A percentile compares a stretch with the other conserved stretches of the same genome.
Evolutionary conservation across 1,140 invertebrate species (phyloP).

Genomic region (Sminthurinus signatus): DNA sequence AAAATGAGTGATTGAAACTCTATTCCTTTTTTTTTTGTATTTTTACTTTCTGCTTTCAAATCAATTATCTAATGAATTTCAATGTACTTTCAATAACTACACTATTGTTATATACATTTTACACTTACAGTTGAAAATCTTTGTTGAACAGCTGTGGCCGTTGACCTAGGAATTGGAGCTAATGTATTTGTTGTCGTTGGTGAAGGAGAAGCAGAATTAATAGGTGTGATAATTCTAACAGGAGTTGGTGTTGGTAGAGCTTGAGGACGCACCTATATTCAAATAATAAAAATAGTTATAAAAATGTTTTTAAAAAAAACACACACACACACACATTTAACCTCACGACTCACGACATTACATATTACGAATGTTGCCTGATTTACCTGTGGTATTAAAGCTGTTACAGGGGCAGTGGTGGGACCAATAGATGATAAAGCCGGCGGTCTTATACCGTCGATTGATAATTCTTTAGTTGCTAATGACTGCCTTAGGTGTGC

Average conservation of each 20-base stretch:
- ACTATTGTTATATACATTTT: no score
- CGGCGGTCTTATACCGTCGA: conserved; percentile 90
- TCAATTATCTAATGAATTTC: not conserved
- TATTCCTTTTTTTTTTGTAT: not conserved
- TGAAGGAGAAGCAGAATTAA: conserved; percentile 33
- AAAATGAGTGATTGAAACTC: no score
- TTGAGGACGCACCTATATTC: conserved; percentile 24
- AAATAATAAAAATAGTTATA: conserved; percentile 9
- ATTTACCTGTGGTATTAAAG: conserved; percentile 43
- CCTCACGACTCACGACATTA: no score
- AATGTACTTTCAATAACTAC: no score
- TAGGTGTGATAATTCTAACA: conserved; percentile 42
- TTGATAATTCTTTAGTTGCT: conserved; percentile 82
- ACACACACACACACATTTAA: no score
- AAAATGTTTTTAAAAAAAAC: no score
- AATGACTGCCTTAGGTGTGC: conserved; percentile 85
- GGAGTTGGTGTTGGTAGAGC: conserved; percentile 30
- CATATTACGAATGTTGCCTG: no score
- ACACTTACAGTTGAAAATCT: conserved; percentile 32
- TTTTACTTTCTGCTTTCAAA: no score
- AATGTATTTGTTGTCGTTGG: conserved; percentile 15
- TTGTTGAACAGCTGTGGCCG: conserved; percentile 28
- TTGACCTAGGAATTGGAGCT: conserved; percentile 30
- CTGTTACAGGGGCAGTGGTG: conserved; percentile 43
- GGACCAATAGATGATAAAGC: conserved; percentile 47